These are phyloP conservation scores for Drosophila gaucha DNA, from an alignment of 2,888 invertebrate species.

Conservation along the genomic window DNA sequence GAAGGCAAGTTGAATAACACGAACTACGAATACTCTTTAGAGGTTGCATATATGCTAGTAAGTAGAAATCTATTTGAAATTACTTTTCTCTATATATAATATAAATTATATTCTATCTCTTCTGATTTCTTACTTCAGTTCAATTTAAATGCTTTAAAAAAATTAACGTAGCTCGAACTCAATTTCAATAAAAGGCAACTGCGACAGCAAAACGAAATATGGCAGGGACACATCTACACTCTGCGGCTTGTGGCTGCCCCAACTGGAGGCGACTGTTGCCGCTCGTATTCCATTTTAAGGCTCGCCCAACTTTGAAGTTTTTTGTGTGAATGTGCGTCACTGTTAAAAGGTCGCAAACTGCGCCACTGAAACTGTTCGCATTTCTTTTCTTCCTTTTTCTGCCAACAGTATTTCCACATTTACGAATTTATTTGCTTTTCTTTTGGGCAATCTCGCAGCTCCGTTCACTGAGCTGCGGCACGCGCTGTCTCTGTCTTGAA, in stretches of 20 bases:
- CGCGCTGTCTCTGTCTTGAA: slow-evolving; percentile 57
- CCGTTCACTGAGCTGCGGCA: slow-evolving; percentile 61
- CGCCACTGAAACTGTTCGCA: slow-evolving; percentile 25
- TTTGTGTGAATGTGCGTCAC: slow-evolving; percentile 52
- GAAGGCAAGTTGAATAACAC: neutral
- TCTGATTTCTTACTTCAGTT: neutral
- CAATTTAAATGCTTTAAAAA: neutral
- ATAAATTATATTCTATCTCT: too few species aligned
- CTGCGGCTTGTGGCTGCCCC: slow-evolving; percentile 70
- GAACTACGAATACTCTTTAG: slow-evolving; percentile 16
- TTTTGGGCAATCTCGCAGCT: slow-evolving; percentile 33
- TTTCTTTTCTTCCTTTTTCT: slow-evolving; percentile 29
- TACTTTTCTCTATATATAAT: too few species aligned
- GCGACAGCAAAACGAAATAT: slow-evolving; percentile 48
- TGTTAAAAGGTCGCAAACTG: slow-evolving; percentile 61
- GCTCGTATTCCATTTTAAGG: slow-evolving; percentile 39
- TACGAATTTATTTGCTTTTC: slow-evolving; percentile 42
- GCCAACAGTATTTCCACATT: slow-evolving; percentile 47
- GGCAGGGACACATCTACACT: slow-evolving; percentile 39
- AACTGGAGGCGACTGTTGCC: slow-evolving; percentile 37
- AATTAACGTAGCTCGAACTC: neutral
- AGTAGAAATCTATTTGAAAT: too few species aligned
- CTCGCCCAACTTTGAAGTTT: slow-evolving; percentile 53
- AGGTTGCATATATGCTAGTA: neutral
- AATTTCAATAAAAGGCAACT: slow-evolving; percentile 5